Percentiles rank a stretch among this genome's conserved stretches.
Evolutionary conservation across 2,113 vertebrate genomes (phyloP).

Genomic region (Eolophus roseicapilla): DNA sequence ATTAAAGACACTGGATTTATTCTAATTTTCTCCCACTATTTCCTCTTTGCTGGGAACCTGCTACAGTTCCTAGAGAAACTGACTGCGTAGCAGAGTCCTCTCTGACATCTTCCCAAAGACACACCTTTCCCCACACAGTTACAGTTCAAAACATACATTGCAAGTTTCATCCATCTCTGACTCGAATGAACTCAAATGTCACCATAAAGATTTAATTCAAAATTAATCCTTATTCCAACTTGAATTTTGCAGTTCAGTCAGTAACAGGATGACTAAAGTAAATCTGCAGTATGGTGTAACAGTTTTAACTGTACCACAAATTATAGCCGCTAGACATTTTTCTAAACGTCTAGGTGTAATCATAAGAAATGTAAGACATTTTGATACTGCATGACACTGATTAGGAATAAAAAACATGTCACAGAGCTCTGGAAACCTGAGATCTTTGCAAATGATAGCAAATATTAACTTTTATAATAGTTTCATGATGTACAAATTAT

Average conservation of each 20-base stretch:
- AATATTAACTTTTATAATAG: background rate
- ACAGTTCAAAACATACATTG: background rate
- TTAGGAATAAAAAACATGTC: background rate
- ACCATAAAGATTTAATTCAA: background rate
- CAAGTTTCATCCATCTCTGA: background rate
- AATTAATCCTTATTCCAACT: background rate
- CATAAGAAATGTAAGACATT: background rate
- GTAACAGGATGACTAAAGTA: background rate
- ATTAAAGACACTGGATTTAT: background rate
- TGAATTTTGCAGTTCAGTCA: background rate
- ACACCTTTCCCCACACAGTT: background rate
- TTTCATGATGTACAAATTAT: background rate
- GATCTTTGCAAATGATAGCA: background rate
- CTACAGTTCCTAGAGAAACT: background rate
- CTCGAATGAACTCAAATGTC: background rate
- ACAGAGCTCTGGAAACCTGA: background rate
- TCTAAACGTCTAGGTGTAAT: background rate
- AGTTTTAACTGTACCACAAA: background rate
- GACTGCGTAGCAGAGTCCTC: background rate
- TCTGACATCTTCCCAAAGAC: background rate
- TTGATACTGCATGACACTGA: background rate
- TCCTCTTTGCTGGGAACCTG: background rate
- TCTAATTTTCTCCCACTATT: background rate
- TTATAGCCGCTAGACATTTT: background rate
- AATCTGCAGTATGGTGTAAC: background rate